Evolutionary conservation across 1,140 invertebrate genomes (phyloP).

Genomic region (Oryctes rhinoceros): DNA sequence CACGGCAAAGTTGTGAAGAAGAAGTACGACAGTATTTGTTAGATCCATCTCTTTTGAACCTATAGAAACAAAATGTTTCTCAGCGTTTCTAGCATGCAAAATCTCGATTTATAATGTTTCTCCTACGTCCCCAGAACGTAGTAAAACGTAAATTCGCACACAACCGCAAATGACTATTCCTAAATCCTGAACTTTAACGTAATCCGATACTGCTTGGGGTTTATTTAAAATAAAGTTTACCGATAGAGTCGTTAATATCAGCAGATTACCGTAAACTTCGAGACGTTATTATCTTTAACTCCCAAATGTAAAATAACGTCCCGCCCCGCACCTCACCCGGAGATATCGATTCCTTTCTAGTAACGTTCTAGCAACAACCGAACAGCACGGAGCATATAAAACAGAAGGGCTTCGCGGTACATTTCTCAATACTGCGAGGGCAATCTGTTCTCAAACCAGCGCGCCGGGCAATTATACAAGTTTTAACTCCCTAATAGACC

Average conservation of each 20-base stretch:
- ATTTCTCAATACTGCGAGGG: conserved; percentile 53
- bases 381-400: conserved; percentile 47
- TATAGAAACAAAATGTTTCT: too few species aligned
- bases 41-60: too few species aligned
- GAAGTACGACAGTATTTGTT: too few species aligned
- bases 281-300: conserved; percentile 50
- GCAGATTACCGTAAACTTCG: conserved; percentile 46
- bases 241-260: conserved; percentile 36
- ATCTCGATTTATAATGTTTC: too few species aligned
- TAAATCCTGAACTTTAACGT: background rate
- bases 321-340: background rate
- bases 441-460: conserved; percentile 59
- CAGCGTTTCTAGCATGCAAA: too few species aligned
- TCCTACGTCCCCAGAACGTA: too few species aligned
- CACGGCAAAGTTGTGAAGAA: too few species aligned
- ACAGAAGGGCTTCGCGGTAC: conserved; percentile 52
- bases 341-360: background rate
- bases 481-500: conserved; percentile 55
- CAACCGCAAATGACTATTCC: too few species aligned
- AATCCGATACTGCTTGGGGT: conserved; percentile 22
- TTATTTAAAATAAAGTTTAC: conserved; percentile 25
- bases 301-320: conserved; percentile 51
- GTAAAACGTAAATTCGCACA: too few species aligned
- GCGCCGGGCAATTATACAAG: conserved; percentile 55
- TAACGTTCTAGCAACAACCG: background rate